Base-by-base conservation (phyloP, 2,113 vertebrate species). In the Aspiorhynchus laticeps region DNA sequence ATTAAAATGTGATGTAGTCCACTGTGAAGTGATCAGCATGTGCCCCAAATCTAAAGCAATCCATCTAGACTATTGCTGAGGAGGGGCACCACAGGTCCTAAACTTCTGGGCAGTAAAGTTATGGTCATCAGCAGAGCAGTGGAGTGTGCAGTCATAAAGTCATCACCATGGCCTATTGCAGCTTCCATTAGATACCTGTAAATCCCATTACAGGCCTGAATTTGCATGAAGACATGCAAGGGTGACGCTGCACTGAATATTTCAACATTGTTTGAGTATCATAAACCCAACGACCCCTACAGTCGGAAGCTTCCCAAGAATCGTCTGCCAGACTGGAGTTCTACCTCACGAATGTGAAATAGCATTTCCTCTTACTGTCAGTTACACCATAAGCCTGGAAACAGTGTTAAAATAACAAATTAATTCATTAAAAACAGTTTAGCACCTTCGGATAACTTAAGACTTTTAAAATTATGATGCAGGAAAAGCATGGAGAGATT, bases 251-350 rank as follows among this genome's bases (percentile, higher is more conserved):
- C 31, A n/a, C 2, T 48, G 63, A 76, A 43, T 59, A 41, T 26
- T 17, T 11, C 21, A 28, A 63, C 15, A 65, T 33, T 26, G 48
- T 5, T 61, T 81, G 79, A 89, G 87, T 86, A 59, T 38, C n/a
- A 90, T 89, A 88, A 90, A 91, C 83, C 88, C 89, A 80, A n/a
- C 17, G 53, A 53, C 41, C 85, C 89, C 83, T 91, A 90, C 86
- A 90, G 92, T 65, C 86, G 15, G 33, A 0, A 83, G 87, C 89
- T 59, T 59, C 53, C 53, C 53, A 59, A 59, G 53, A 59, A 59
- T 59, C 19, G 2, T 9, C 53, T 82, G 78, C 53, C 61, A 67
- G 36, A 41, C 9, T 86, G 36, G 38, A 88, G 69, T 33, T 24
- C 46, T 77, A 46, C n/a, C 28, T 36, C 65, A 24, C 36, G 51